Percentiles rank a stretch among this genome's conserved stretches.
Conservation (phyloP, 2,797 vertebrate genomes). For the Poecile montanus region DNA sequence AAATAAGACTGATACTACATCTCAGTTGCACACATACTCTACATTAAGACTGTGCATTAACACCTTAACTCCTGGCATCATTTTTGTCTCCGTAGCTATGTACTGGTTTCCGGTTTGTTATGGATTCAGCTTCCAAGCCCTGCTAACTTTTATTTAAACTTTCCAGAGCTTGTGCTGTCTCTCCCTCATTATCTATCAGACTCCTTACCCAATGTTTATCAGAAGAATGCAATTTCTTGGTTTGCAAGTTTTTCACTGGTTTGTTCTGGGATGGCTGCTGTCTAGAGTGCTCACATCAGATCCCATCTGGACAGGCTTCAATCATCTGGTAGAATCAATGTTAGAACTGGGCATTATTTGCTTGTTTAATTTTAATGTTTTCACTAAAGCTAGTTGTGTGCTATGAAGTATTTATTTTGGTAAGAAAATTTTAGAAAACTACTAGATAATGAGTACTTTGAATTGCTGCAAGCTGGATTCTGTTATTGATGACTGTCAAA, state of each 20-base stretch:
- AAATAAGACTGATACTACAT: background rate
- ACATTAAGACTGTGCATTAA: background rate
- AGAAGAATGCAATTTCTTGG: background rate
- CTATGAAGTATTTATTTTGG: background rate
- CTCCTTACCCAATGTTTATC: background rate
- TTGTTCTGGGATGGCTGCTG: background rate
- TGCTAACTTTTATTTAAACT: background rate
- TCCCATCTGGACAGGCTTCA: background rate
- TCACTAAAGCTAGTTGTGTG: background rate
- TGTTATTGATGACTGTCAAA: background rate
- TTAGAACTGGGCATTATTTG: background rate
- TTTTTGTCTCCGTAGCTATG: background rate
- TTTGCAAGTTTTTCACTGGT: background rate
- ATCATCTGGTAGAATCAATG: background rate
- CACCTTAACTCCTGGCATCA: background rate
- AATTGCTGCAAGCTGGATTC: background rate
- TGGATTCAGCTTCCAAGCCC: background rate
- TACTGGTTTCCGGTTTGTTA: background rate
- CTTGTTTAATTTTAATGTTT: background rate
- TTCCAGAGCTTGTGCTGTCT: background rate
- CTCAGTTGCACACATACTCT: background rate
- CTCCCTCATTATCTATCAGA: background rate
- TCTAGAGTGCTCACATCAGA: background rate
- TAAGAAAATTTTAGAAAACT: background rate
- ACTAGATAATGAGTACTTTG: background rate